phyloP scores from a whole-genome alignment of 2,113 vertebrate species.

The Panthera leo region DNA sequence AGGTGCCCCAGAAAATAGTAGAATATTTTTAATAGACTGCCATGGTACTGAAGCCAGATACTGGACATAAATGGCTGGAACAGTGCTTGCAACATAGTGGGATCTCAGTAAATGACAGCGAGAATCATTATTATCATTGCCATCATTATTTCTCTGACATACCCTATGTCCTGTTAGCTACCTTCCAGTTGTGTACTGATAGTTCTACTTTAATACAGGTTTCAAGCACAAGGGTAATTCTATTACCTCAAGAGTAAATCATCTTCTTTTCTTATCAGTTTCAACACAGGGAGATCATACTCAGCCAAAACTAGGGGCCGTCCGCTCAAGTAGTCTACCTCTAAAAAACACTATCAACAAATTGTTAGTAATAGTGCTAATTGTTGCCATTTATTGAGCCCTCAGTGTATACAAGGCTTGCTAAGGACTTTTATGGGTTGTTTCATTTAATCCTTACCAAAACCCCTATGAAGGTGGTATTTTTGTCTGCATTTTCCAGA shows the following conservation, averaged over 20 bases:
- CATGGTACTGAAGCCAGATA: neutral
- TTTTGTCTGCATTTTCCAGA: neutral
- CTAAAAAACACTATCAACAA: neutral
- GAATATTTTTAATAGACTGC: neutral
- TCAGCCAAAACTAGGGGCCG: neutral
- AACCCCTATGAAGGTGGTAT: neutral
- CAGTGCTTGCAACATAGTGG: neutral
- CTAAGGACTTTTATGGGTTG: neutral
- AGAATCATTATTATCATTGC: neutral
- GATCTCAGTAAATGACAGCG: neutral
- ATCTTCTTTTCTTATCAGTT: neutral
- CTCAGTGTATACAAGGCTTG: neutral
- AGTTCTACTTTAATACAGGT: neutral
- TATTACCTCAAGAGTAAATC: neutral
- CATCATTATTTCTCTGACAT: neutral
- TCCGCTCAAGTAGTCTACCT: neutral
- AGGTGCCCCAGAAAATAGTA: neutral
- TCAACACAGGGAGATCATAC: neutral
- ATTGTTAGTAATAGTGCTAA: neutral
- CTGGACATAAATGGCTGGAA: neutral
- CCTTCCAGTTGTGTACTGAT: neutral
- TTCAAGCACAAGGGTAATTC: neutral
- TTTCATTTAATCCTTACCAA: neutral
- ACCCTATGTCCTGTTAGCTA: neutral
- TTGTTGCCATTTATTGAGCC: neutral